Evolutionary conservation across 1,140 invertebrate species (phyloP).

Genomic region (Cotesia vestalis): DNA sequence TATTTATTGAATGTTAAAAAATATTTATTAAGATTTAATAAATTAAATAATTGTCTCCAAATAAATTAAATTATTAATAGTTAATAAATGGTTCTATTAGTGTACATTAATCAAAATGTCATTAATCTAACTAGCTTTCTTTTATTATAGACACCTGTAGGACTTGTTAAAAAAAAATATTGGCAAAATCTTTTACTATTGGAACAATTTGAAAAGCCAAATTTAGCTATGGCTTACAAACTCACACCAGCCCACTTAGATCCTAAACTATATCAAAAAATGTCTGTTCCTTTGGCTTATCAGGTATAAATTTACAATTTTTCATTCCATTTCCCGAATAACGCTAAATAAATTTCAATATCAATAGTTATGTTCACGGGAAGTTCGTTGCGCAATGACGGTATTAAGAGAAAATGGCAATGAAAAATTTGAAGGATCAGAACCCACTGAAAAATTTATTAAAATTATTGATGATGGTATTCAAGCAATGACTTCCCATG

Average conservation of each 20-base stretch:
- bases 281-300: no score
- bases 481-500: slow-evolving; percentile 8
- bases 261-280: no score
- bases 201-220: not conserved
- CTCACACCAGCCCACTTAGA: not conserved
- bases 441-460: slow-evolving; percentile 2
- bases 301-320: not conserved
- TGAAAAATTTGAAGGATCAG: slow-evolving; percentile 10
- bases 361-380: not conserved
- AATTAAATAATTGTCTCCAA: no score
- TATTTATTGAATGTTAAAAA: no score
- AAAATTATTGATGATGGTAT: slow-evolving; percentile 4
- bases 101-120: not conserved
- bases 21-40: no score
- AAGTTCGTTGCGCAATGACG: slow-evolving; percentile 10
- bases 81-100: no score
- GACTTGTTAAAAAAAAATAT: not conserved
- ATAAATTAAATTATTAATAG: no score
- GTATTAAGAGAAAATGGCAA: slow-evolving; percentile 2
- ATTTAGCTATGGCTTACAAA: not conserved
- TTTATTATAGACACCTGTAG: slow-evolving; percentile 3
- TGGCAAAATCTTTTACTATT: not conserved
- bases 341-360: not conserved
- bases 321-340: not conserved
- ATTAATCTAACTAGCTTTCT: not conserved